Base-by-base conservation (phyloP, 1,140 invertebrate species). In the Caligus rogercresseyi region DNA sequence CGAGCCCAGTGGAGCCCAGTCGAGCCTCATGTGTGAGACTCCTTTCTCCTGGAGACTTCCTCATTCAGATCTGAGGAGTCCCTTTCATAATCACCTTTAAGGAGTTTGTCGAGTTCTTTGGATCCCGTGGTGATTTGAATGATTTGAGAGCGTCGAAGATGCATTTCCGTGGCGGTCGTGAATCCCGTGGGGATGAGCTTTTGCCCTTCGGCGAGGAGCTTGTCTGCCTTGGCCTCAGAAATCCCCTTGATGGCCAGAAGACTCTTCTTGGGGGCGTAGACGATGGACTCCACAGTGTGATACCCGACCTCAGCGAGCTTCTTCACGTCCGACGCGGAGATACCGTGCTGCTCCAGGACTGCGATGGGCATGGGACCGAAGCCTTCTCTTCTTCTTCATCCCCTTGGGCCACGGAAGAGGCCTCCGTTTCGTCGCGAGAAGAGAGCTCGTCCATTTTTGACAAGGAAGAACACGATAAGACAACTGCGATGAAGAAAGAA, bases 131-230 rank as follows among this genome's bases (percentile, higher is more conserved):
- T 89, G 13, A 95, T 72, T 66, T 84, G 83, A 53, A 95, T 86
- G 23, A 94, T 85, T 72, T 91, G 86, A 19, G 86, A 83, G 65
- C 96, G 79, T 72, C 90, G 95, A 69, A 89, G 83, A 73, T 96
- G 89, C 71, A 96, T 89, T 71, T 93, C 90, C 51, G 90, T 89
- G 0, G 95, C 96, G 20, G 92, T 94, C 25, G 91, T 95, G 70
- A 98, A 98, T 0, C 94, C 95, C 85, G 98, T 91, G 0, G 89
- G 89, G 2, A 98, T 89, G 16, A 96, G 70, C 76, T 97, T 98
- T 0, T 80, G 79, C 3, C 92, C 91, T 77, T 96, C 91, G 54
- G 82, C 79, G 60, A 94, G 69, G 65, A 99, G 85, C 78, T 97
- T 97, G 67, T 98, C 95, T 21, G 90, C 94, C 75, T 99, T 98